Base-by-base conservation (phyloP, 2,888 invertebrate species). In the Spilarctia lutea region DNA sequence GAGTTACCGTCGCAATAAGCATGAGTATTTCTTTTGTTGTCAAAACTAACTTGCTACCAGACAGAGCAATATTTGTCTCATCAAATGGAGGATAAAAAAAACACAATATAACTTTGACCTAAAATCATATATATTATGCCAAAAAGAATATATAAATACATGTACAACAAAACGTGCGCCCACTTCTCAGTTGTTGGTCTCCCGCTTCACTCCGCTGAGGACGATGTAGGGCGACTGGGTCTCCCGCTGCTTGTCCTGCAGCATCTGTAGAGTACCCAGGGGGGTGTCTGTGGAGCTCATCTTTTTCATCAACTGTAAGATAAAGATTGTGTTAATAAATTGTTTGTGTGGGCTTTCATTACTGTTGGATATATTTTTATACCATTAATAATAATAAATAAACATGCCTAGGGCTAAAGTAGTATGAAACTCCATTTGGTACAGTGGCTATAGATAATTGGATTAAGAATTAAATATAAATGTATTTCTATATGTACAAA, bases 211-310 rank as follows among this genome's bases (percentile, higher is more conserved):
- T 72, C 99, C 99, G 91, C 98, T 99, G 66, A 99, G 97, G 81
- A 99, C 97, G 83, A 99, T 97, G 94, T 97, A 99, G 0, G 99
- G 98, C 45, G 98, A 98, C 88, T 99, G 98, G 24, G 99, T 98
- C 95, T 99, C 98, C 88, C 98, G 98, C 93, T 99, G 99, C 92
- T 99, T 99, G 79, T 99, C 98, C 93, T 99, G 98, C 85, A 99
- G 94, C 97, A 99, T 97, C 89, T 98, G 98, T 74, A 99, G 96
- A 3, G 99, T 99, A 86, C 98, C 98, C 75, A 99, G 96, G 0
- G 99, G 99, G 0, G 99, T 99, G 94, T 99, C 99, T 24, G 99
- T 99, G 4, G 99, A 99, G 85, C 98, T 99, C 99, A 99, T 99
- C 90, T 98, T 98, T 93, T 98, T 99, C 99, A 99, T 98, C 86